A percentile compares a stretch with the other conserved stretches of the same genome.
phyloP scores from a whole-genome alignment of 2,113 vertebrate species.

The Plectropomus leopardus region DNA sequence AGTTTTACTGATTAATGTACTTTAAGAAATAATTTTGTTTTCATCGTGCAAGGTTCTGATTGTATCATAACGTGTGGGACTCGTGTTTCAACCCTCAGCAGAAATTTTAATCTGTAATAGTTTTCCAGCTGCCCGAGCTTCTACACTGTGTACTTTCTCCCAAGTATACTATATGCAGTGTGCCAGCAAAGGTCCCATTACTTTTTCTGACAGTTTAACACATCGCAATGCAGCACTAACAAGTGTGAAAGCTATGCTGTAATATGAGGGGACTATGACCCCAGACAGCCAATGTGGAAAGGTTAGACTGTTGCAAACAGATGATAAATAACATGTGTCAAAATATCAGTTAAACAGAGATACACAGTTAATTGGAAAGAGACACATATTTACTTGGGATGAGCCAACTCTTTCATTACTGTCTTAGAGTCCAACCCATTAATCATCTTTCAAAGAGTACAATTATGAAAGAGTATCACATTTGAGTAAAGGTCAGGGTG shows the following conservation, averaged over 20 bases:
- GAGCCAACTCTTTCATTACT: background rate
- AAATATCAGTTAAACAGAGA: slow-evolving; percentile 23
- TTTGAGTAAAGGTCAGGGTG: background rate
- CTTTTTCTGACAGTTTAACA: slow-evolving; percentile 31
- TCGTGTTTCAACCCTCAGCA: background rate
- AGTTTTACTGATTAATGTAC: background rate
- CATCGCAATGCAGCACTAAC: slow-evolving; percentile 19
- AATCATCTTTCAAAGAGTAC: slow-evolving; percentile 5
- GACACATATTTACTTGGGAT: slow-evolving; percentile 23
- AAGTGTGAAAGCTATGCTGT: slow-evolving; percentile 47
- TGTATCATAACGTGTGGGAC: slow-evolving; percentile 8
- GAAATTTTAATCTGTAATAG: background rate
- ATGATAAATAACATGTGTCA: slow-evolving; percentile 38
- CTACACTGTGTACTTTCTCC: slow-evolving; percentile 17
- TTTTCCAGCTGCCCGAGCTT: slow-evolving; percentile 1
- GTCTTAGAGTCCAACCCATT: background rate
- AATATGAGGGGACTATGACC: slow-evolving; percentile 35
- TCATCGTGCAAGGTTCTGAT: background rate
- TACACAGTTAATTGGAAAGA: slow-evolving; percentile 19
- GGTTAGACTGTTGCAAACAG: slow-evolving; percentile 23
- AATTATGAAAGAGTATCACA: background rate
- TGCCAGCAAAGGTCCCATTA: slow-evolving; percentile 11
- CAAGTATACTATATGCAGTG: background rate
- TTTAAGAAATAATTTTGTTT: background rate
- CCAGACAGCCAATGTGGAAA: slow-evolving; percentile 13